Base-by-base conservation (phyloP, 2,888 invertebrate species). In the Drosophila stalkeri region DNA sequence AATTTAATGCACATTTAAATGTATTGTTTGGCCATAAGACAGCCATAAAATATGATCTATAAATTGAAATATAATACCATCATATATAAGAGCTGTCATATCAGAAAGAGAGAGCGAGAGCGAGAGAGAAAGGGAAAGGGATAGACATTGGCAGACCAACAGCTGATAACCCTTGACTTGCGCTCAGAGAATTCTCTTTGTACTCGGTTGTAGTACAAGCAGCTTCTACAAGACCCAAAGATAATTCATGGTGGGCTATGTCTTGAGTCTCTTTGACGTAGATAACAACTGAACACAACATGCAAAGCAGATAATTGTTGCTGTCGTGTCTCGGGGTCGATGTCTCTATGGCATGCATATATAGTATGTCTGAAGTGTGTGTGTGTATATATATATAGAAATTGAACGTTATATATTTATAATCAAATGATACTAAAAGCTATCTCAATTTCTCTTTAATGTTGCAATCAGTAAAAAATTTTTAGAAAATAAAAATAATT, bases 1-100 rank as follows among this genome's bases (percentile, higher is more conserved):
- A 84, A 87, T 84, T 89, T 89, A 89, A 84, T 81, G 89, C 85
- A 82, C 63, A 87, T 82, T 85, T 66, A 51, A 68, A 61, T 59
- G n/a, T 56, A 69, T 62, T 71, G 71, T 44, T 47, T 23, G 54
- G 35, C 37, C 65, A 61, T 60, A 51, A 35, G 51, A 47, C 37
- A 70, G 39, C 37, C 44, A 61, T 62, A 43, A 54, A 64, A 75
- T 57, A 51, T 64, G 55, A 69, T 49, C 59, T 66, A 51, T 54
- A 62, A 65, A 77, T 77, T 77, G 81, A 76, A 64, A 77, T 77
- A 76, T 56, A 76, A 80, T 49, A 23, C 72, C 37, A 52, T 12
- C 16, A 23, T 12, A 35, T 16, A 23, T 33, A 66, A 65, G 59
- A n/a, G 67, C 47, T 52, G 47, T 70, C 23, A 60, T 23, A 18